phyloP scores from a whole-genome alignment of 2,888 invertebrate genomes.

The Penaeus monodon region DNA sequence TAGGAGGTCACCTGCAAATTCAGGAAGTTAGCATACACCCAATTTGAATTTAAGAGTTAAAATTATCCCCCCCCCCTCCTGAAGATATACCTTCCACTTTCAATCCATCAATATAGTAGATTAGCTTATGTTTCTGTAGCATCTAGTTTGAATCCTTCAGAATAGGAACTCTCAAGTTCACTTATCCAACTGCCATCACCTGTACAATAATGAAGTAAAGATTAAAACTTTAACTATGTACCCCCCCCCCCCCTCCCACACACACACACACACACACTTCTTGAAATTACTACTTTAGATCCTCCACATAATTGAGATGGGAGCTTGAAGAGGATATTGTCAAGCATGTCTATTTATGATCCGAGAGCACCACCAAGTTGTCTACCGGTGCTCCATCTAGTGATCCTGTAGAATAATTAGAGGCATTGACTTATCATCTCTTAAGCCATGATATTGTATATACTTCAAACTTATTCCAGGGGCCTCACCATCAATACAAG shows the following conservation, averaged over 20 bases:
- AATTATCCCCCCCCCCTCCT: no score
- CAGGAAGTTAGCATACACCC: no score
- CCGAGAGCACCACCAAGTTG: conserved; percentile 9
- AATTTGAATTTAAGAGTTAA: no score
- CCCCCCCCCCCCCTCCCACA: no score
- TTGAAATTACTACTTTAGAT: conserved; percentile 8
- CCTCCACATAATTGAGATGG: conserved; percentile 1
- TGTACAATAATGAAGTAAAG: not conserved
- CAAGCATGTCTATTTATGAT: not conserved
- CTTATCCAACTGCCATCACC: conserved; percentile 36
- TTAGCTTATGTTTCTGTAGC: not conserved
- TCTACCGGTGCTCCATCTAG: conserved; percentile 11
- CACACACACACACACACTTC: no score
- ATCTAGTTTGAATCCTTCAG: conserved; percentile 11
- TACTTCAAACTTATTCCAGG: no score
- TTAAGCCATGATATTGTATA: no score
- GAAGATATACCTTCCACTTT: conserved; percentile 4
- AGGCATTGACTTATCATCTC: accelerated
- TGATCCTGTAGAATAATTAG: not conserved
- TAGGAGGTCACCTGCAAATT: conserved; percentile 1
- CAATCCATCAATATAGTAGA: conserved; percentile 17
- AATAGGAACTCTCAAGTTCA: conserved; percentile 20
- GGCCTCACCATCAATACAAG: conserved; percentile 17
- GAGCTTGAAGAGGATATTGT: not conserved
- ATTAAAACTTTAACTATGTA: no score